Conservation (phyloP, 2,113 vertebrate genomes). For the Emydocephalus ijimae region DNA sequence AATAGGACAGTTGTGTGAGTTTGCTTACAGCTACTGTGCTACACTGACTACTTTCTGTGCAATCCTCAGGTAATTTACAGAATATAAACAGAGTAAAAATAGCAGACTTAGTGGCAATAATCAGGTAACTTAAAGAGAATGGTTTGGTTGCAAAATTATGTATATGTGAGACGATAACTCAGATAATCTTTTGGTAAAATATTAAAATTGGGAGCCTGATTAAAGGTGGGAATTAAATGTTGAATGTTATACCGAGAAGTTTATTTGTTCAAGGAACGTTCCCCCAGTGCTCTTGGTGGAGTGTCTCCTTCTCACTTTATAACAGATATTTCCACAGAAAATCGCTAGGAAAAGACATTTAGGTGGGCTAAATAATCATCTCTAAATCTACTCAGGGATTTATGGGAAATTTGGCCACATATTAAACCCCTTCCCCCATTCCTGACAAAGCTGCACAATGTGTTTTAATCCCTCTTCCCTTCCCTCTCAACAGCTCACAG, state of each 20-base stretch:
- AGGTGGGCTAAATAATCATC: not conserved
- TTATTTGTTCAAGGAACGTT: not conserved
- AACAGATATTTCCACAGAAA: not conserved
- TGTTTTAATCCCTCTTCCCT: not conserved
- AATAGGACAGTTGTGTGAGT: not conserved
- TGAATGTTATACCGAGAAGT: not conserved
- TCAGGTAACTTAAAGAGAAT: not conserved
- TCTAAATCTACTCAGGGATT: not conserved
- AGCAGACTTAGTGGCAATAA: not conserved
- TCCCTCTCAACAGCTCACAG: not conserved
- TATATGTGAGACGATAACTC: not conserved
- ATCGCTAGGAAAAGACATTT: not conserved
- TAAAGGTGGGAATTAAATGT: not conserved
- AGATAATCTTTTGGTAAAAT: not conserved
- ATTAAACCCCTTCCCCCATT: not conserved
- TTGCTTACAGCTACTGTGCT: not conserved
- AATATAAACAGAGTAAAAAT: not conserved
- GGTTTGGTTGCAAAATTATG: not conserved
- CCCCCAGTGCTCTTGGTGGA: not conserved
- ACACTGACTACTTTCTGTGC: not conserved
- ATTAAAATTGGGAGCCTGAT: not conserved
- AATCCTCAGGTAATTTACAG: not conserved
- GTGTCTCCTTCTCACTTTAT: not conserved
- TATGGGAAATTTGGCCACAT: not conserved
- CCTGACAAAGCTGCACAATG: not conserved